These are phyloP conservation scores for Adelosebastes latens DNA, from an alignment of 2,797 vertebrate genomes.

Conservation along the genomic window DNA sequence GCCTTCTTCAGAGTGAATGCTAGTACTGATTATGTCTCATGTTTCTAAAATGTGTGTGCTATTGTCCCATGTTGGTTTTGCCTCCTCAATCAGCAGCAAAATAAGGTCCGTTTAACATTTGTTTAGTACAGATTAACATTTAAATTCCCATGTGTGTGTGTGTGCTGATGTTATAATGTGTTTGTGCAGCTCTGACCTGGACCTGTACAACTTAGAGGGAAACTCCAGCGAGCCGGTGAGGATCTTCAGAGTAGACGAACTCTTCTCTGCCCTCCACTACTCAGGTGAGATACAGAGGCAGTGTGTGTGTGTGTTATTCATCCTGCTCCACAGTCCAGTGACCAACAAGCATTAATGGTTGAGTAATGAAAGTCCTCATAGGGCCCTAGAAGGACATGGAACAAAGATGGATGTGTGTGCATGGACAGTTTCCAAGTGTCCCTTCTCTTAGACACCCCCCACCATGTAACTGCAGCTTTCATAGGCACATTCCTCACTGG, in stretches of 20 bases:
- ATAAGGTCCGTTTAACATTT: too few relatives aligned
- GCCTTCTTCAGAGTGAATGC: too few relatives aligned
- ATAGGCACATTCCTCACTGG: slow-evolving; percentile 67
- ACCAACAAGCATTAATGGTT: slow-evolving; percentile 56
- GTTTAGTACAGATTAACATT: background rate
- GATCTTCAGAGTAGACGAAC: slow-evolving; percentile 92
- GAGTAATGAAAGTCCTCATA: slow-evolving; percentile 57
- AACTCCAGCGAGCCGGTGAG: slow-evolving; percentile 84
- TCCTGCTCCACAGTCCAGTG: slow-evolving; percentile 43
- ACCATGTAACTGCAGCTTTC: slow-evolving; percentile 62
- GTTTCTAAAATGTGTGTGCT: background rate
- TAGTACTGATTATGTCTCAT: too few relatives aligned
- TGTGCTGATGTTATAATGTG: background rate
- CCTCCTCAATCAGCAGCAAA: too few relatives aligned
- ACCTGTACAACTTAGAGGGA: slow-evolving; percentile 80
- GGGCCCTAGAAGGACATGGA: slow-evolving; percentile 40
- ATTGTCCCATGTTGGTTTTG: too few relatives aligned
- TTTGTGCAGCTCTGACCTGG: slow-evolving; percentile 78
- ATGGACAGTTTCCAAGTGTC: slow-evolving; percentile 44
- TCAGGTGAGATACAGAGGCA: slow-evolving; percentile 82
- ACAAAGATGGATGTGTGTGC: slow-evolving; percentile 46
- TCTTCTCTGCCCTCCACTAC: slow-evolving; percentile 95
- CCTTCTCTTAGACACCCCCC: slow-evolving; percentile 37
- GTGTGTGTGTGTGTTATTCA: slow-evolving; percentile 2
- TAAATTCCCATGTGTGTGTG: background rate